Evolutionary conservation across 2,888 invertebrate genomes (phyloP), one percentile per base, ranked within the genome.

Genomic region (Epistrophe eligans): DNA sequence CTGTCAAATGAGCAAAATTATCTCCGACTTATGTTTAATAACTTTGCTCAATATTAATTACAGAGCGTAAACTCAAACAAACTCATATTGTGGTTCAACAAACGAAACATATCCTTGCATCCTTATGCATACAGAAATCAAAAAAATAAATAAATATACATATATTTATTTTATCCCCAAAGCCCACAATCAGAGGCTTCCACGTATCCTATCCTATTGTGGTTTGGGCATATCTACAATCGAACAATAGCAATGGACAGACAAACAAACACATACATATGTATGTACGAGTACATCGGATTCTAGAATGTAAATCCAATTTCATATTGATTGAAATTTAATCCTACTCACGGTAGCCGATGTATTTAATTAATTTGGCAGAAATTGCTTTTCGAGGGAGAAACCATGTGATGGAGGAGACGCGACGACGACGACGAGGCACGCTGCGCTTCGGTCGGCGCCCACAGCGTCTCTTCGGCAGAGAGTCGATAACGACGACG

Each of bases 341-440:
- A 85, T 85, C 82, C 85, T 66, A 58, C 77, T 85, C 85, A 85
- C 85, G 77, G 85, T 57, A 52, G 85, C 64, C 82, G 70, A 81
- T 81, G 85, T 82, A 82, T 85, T 85, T 85, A 85, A 85, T 85
- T 85, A 85, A 85, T 85, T 85, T 79, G 77, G 74, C 85, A 77
- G 85, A 77, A 85, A 85, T 82, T 82, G 85, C 85, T 81, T 81
- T 80, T 71, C 35, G n/a, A 52, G 40, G 10, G 19, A 66, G 19
- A 13, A 19, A n/a, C 38, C 4, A 52, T 32, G 24, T 24, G 24
- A 32, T 38, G 24, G 38, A 9, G 32, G 48, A 38, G 64, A 24
- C 43, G 11, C 11, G 35, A 35, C 11, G 24, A 24, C 10, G 24
- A 7, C 11, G 35, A 35, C 11, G 24, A 24, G n/a, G 24, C 45